These are phyloP conservation scores for Scomber colias DNA, from an alignment of 2,113 vertebrate species.

Conservation along the genomic window DNA sequence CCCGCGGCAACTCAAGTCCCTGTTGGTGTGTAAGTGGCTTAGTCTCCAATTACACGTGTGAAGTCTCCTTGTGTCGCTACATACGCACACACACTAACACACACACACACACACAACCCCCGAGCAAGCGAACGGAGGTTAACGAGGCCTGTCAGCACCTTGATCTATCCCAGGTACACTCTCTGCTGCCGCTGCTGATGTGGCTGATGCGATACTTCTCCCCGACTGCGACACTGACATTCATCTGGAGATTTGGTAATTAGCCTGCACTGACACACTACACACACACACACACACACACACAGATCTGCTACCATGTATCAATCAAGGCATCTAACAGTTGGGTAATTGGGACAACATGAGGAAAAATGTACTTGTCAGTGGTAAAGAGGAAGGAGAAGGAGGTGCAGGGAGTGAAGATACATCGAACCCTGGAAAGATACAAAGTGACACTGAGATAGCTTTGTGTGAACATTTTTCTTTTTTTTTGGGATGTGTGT, in stretches of 20 bases:
- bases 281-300: slow-evolving; percentile 45
- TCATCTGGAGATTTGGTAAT: slow-evolving; percentile 79
- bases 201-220: slow-evolving; percentile 46
- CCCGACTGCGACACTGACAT: slow-evolving; percentile 63
- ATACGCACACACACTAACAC: slow-evolving; percentile 12
- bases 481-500: not conserved
- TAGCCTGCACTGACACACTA: slow-evolving; percentile 62
- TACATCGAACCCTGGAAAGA: slow-evolving; percentile 13
- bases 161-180: slow-evolving; percentile 61
- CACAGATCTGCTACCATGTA: slow-evolving; percentile 62
- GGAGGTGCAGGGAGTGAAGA: slow-evolving; percentile 17
- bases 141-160: slow-evolving; percentile 62
- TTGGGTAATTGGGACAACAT: slow-evolving; percentile 73
- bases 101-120: slow-evolving; percentile 30
- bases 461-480: not conserved
- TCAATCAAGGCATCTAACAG: slow-evolving; percentile 78
- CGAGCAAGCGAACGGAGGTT: slow-evolving; percentile 47
- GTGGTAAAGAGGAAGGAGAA: slow-evolving; percentile 32
- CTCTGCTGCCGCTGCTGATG: slow-evolving; percentile 47
- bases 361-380: slow-evolving; percentile 64
- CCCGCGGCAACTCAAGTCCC: slow-evolving; percentile 37
- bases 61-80: slow-evolving; percentile 59
- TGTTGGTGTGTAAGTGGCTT: slow-evolving; percentile 56
- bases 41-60: slow-evolving; percentile 80
- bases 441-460: not conserved